Conservation (phyloP, 1,140 invertebrate species). For the Caenorhabditis elegans region WBcel235 BX284604.4:14674501-14675000, state of each 20-base stretch:
- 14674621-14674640: not conserved
- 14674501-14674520: too few species aligned
- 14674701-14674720: too few species aligned
- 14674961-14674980: not conserved
- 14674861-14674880: not conserved
- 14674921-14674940: slow-evolving; percentile 33
- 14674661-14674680: too few species aligned
- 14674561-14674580: too few species aligned
- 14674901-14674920: slow-evolving; percentile 36
- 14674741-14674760: too few species aligned
- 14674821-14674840: not conserved
- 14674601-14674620: not conserved
- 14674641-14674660: not conserved
- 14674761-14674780: slow-evolving; percentile 26
- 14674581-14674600: not conserved
- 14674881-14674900: not conserved
- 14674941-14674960: not conserved
- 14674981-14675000: not conserved
- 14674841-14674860: not conserved
- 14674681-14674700: too few species aligned
- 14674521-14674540: too few species aligned
- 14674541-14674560: too few species aligned
- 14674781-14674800: not conserved
- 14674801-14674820: not conserved
- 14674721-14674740: too few species aligned